Base-by-base conservation (phyloP, 2,797 vertebrate genomes). In the Tokudaia tokunoshimensis region DNA sequence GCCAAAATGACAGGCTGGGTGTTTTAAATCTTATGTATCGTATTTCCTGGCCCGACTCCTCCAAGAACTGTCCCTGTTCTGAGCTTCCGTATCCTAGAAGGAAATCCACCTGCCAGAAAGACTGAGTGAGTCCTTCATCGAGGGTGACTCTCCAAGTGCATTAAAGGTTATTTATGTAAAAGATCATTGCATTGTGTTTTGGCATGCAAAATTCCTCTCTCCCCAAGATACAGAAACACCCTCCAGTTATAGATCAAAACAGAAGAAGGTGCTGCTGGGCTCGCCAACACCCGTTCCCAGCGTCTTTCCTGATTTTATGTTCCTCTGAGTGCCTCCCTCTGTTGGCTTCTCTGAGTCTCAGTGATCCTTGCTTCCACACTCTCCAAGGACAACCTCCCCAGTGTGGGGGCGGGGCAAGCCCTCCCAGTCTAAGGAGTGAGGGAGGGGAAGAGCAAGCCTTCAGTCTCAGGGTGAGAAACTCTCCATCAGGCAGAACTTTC, bases 11-110 rank as follows among this genome's bases (percentile, higher is more conserved):
- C 29, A 47, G 63, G 29, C 61, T 29, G 79, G 37, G 0, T 10
- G 89, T 81, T 90, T 41, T 6, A 41, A 87, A 87, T 63, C n/a
- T 67, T 94, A 75, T 91, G 24, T 59, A 76, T 67, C 3, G 0
- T 76, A 65, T 85, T 91, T 91, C 55, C 15, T 67, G 67, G 65
- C 61, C 59, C 41, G 22, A 1, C 22, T 89, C 74, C 88, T 82
- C 91, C 70, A 59, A 90, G 87, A 94, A n/a, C 37, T 19, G 10
- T 83, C 72, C 11, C 59, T 37, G 29, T 20, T 92, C 80, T 82
- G 84, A 47, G 92, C 55, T 92, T 82, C 85, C 8, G 7, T 82
- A 67, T 67, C 80, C n/a, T 50, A 92, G 78, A 61, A 93, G 87
- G 70, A 96, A 87, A 79, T 2, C 7, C 3, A 90, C 80, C 74